These are phyloP conservation scores for Ammodramus savannarum DNA, from an alignment of 2,113 vertebrate species.

Conservation along the genomic window DNA sequence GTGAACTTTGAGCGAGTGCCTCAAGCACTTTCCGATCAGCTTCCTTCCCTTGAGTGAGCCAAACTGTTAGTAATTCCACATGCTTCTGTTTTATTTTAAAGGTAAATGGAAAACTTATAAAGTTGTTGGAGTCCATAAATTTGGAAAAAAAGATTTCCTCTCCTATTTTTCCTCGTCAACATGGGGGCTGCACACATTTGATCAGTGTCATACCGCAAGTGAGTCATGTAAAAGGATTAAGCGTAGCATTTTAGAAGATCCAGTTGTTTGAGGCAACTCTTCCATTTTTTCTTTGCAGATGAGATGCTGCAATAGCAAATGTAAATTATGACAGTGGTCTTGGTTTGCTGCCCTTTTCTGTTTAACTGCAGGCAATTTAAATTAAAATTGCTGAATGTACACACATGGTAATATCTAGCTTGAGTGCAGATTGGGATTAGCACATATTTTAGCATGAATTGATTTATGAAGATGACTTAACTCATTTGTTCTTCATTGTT, in stretches of 20 bases:
- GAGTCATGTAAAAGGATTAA: neutral
- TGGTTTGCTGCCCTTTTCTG: neutral
- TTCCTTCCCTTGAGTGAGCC: neutral
- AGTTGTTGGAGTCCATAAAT: neutral
- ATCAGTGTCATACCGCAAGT: neutral
- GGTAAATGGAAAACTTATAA: neutral
- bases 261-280: neutral
- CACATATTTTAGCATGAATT: slow-evolving; percentile 4
- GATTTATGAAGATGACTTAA: slow-evolving; percentile 28
- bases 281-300: neutral
- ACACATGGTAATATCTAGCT: neutral
- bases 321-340: neutral
- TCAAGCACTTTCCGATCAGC: neutral
- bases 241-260: neutral
- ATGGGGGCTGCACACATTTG: neutral
- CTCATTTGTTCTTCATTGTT: slow-evolving; percentile 38
- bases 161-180: neutral
- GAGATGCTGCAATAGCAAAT: neutral
- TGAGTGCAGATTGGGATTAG: neutral
- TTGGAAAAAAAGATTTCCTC: neutral
- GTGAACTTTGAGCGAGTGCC: neutral
- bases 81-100: slow-evolving; percentile 9
- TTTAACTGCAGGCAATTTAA: slow-evolving; percentile 5
- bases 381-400: slow-evolving; percentile 12
- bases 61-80: neutral